These are phyloP conservation scores for Diphyllodes magnificus DNA, from an alignment of 2,113 vertebrate species.

Conservation along the genomic window DNA sequence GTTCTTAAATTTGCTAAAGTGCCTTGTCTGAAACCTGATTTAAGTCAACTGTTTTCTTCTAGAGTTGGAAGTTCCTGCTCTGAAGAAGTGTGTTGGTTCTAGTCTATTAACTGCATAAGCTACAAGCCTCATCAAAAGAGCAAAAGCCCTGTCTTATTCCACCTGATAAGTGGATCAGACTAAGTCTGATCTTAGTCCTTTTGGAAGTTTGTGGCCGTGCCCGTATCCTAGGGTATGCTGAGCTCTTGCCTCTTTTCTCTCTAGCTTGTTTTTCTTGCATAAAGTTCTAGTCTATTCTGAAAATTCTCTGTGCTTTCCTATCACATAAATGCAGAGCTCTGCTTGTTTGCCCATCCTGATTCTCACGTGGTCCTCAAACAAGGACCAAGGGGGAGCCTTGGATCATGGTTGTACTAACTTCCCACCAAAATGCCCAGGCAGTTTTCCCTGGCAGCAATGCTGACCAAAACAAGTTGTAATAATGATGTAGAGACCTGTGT, in stretches of 20 bases:
- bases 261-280: neutral
- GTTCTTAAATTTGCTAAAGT: neutral
- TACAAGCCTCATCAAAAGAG: neutral
- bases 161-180: neutral
- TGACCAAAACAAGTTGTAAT: neutral
- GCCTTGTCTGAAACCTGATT: neutral
- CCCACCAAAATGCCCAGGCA: neutral
- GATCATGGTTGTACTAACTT: neutral
- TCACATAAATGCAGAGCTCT: neutral
- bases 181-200: neutral
- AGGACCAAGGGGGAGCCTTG: neutral
- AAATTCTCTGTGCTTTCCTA: neutral
- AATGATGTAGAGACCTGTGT: neutral
- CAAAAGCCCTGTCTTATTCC: neutral
- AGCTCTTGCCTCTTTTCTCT: neutral
- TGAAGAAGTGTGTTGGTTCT: neutral
- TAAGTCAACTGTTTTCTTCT: neutral
- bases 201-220: neutral
- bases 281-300: neutral
- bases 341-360: neutral
- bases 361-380: fast-evolving
- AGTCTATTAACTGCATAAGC: neutral
- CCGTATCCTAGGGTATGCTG: fast-evolving
- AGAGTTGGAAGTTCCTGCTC: neutral
- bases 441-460: neutral